Conservation (phyloP, 2,113 vertebrate genomes). For the Pluvianellus socialis region DNA sequence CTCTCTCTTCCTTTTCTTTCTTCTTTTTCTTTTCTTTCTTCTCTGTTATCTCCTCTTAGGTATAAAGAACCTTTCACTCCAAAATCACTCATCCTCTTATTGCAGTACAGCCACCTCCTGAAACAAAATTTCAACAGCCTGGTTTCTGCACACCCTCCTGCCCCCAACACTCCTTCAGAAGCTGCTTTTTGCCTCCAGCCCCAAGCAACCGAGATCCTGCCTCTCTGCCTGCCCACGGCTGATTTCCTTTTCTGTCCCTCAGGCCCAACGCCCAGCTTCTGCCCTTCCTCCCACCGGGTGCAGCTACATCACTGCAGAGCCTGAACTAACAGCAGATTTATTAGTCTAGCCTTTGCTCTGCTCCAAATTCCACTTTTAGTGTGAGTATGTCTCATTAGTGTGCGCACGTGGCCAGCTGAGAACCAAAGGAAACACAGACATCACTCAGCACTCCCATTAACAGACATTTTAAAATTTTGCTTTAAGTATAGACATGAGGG, state of each 20-base stretch:
- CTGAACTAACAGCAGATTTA: constrained; percentile 4
- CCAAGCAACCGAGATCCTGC: background rate
- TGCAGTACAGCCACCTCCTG: background rate
- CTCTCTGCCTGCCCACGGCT: background rate
- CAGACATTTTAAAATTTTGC: background rate
- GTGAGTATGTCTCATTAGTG: background rate
- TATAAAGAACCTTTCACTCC: background rate
- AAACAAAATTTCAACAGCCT: background rate
- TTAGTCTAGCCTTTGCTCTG: background rate
- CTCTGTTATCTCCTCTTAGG: background rate
- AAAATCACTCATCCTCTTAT: background rate
- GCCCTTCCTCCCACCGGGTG: background rate
- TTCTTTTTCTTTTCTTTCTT: no score
- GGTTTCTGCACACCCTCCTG: background rate
- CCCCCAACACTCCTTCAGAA: background rate
- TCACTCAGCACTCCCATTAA: background rate
- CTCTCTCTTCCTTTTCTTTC: no score
- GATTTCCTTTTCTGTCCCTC: background rate
- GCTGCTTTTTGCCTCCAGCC: background rate
- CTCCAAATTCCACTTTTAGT: background rate
- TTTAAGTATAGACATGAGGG: background rate
- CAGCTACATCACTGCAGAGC: background rate
- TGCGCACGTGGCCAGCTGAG: background rate
- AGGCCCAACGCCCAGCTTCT: background rate
- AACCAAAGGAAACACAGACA: background rate